Conservation (phyloP, 1,140 invertebrate genomes). For the Drosophila albomicans region DNA sequence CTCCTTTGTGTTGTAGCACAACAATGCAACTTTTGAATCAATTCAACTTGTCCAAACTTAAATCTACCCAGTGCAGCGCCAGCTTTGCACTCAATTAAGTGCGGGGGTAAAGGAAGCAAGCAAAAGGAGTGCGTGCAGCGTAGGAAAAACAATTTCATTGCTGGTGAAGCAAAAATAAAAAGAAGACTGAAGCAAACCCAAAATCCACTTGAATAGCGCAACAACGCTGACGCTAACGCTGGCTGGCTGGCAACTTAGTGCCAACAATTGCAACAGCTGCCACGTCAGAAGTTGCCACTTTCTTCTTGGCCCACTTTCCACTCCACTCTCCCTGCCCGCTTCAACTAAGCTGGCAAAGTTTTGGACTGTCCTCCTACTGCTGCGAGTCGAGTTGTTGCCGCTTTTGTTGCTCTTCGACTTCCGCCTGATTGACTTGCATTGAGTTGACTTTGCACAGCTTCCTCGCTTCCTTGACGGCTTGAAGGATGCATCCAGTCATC, state of each 20-base stretch:
- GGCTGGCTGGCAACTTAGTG: conserved; percentile 62
- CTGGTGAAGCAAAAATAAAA: background rate
- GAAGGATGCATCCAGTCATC: conserved; percentile 21
- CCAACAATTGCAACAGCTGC: conserved; percentile 81
- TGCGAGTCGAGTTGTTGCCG: background rate
- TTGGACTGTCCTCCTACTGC: conserved; percentile 35
- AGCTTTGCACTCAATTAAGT: conserved; percentile 83
- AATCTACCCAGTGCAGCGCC: conserved; percentile 66
- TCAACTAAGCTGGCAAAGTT: conserved; percentile 72
- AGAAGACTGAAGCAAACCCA: conserved; percentile 61
- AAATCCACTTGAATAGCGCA: conserved; percentile 70
- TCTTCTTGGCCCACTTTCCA: conserved; percentile 28
- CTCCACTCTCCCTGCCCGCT: too few relatives aligned
- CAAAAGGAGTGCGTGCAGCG: conserved; percentile 47
- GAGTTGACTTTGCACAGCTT: conserved; percentile 79
- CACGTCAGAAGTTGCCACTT: conserved; percentile 78
- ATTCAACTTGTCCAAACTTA: conserved; percentile 82
- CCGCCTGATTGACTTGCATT: conserved; percentile 81
- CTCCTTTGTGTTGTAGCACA: conserved; percentile 56
- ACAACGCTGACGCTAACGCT: conserved; percentile 19
- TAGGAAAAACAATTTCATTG: conserved; percentile 76
- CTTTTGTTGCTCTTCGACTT: conserved; percentile 59
- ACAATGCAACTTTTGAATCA: conserved; percentile 82
- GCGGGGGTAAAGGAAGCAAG: background rate
- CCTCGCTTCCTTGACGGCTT: conserved; percentile 26